Conservation (phyloP, 2,888 invertebrate genomes). For the Aricia artaxerxes region DNA sequence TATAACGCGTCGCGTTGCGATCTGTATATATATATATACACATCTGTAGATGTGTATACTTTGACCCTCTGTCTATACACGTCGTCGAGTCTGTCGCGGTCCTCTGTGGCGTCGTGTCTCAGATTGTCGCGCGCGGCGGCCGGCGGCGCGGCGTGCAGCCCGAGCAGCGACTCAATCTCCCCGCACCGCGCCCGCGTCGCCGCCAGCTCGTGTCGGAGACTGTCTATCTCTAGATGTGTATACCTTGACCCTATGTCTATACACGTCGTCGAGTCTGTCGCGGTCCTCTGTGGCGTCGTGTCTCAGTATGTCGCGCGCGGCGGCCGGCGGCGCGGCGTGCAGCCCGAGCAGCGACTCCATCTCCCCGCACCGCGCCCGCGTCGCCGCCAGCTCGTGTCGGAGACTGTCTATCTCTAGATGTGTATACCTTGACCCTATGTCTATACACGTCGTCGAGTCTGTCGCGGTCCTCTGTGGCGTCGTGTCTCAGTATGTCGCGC, state of each 20-base stretch:
- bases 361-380: slow-evolving; percentile 83
- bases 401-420: slow-evolving; percentile 86
- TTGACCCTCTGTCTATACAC: slow-evolving; percentile 75
- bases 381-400: slow-evolving; percentile 84
- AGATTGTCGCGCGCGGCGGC: slow-evolving; percentile 83
- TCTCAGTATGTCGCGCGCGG: slow-evolving; percentile 83
- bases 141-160: slow-evolving; percentile 80
- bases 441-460: slow-evolving; percentile 81
- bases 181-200: slow-evolving; percentile 82
- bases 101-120: slow-evolving; percentile 80
- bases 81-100: slow-evolving; percentile 81
- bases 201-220: slow-evolving; percentile 85
- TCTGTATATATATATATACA: too few species aligned
- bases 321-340: slow-evolving; percentile 78
- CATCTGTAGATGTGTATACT: slow-evolving; percentile 49
- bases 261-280: slow-evolving; percentile 81
- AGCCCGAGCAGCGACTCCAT: slow-evolving; percentile 87
- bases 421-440: slow-evolving; percentile 66
- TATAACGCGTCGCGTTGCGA: too few species aligned
- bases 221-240: slow-evolving; percentile 83
- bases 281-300: slow-evolving; percentile 81
- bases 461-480: slow-evolving; percentile 81
- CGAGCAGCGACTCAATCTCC: slow-evolving; percentile 87
- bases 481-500: slow-evolving; percentile 82
- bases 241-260: slow-evolving; percentile 74